Evolutionary conservation across 2,797 vertebrate genomes (phyloP).

Genomic region (Emydoidea blandingii): DNA sequence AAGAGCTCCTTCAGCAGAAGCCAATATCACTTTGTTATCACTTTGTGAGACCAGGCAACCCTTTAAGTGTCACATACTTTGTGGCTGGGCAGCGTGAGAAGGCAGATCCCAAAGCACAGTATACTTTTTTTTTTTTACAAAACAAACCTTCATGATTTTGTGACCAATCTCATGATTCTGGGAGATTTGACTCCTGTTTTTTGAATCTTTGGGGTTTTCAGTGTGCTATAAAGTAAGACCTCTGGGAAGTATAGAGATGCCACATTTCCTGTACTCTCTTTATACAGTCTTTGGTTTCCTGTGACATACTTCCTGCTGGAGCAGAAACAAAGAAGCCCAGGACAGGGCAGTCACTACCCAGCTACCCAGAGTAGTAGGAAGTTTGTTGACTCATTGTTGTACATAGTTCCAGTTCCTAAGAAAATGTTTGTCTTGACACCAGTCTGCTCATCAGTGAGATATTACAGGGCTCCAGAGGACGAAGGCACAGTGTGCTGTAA

Average conservation of each 20-base stretch:
- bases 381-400: neutral
- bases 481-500: too few species aligned
- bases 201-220: neutral
- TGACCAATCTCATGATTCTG: neutral
- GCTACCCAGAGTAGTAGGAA: neutral
- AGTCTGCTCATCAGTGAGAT: neutral
- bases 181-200: neutral
- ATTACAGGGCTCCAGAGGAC: neutral
- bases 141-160: neutral
- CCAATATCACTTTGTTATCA: neutral
- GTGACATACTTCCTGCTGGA: neutral
- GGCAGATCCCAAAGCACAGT: neutral
- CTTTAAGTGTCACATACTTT: neutral
- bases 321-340: too few species aligned
- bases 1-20: neutral
- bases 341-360: neutral
- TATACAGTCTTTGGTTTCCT: neutral
- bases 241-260: neutral
- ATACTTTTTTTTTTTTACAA: neutral
- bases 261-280: neutral
- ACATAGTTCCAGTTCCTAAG: neutral
- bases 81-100: neutral
- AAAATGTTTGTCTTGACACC: neutral
- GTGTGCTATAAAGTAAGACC: too few species aligned
- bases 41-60: neutral